Conservation (phyloP, 2,113 vertebrate genomes). For the Rhinolophus ferrumequinum region DNA sequence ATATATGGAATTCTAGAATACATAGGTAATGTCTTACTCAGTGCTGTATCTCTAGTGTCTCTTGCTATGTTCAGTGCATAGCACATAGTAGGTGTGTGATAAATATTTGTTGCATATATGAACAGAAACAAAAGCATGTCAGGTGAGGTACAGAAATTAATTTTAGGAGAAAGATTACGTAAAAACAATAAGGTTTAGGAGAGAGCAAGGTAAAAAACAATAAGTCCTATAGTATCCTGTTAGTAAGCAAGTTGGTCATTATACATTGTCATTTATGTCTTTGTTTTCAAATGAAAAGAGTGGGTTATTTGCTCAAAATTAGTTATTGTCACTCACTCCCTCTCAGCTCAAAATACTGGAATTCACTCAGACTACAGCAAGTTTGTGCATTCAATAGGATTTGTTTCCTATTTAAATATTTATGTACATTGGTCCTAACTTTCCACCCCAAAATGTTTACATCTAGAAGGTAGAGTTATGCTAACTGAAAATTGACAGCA, state of each 20-base stretch:
- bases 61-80: not conserved
- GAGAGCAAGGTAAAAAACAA: not conserved
- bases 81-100: not conserved
- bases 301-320: not conserved
- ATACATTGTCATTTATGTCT: not conserved
- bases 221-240: not conserved
- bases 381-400: not conserved
- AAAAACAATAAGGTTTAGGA: not conserved
- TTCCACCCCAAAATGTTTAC: not conserved
- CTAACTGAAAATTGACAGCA: not conserved
- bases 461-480: constrained; percentile 9
- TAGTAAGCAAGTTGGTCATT: not conserved
- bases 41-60: not conserved
- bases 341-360: not conserved
- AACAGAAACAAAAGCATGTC: not conserved
- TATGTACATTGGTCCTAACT: not conserved
- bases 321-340: not conserved
- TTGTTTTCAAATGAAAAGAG: constrained; percentile 26
- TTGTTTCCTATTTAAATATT: constrained; percentile 41
- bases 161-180: not conserved
- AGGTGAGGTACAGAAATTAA: not conserved
- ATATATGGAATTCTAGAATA: not conserved
- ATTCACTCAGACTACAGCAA: constrained; percentile 16
- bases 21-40: not conserved
- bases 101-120: not conserved